Evolutionary conservation across 2,113 vertebrate species (phyloP), one percentile per base, ranked within the genome.

Genomic region (Sinosuthora webbiana): DNA sequence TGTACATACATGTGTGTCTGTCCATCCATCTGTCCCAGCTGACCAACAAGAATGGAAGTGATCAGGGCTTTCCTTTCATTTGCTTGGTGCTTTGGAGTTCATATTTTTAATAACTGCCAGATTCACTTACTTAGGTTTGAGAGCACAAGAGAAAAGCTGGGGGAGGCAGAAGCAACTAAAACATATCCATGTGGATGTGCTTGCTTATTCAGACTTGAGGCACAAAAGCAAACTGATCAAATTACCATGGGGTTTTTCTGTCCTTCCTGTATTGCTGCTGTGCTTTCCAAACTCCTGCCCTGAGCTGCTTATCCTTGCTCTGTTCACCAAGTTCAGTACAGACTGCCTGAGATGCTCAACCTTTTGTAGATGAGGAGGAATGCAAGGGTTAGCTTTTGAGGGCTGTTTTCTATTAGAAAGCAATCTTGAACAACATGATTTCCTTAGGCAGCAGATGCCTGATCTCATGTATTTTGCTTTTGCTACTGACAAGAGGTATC

Each of bases 401-500:
- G 33, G 77, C 52, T 68, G 10, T 42, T 81, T 89, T 83, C 83
- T 80, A 60, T n/a, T 59, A 85, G 37, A 94, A 92, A 89, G 39
- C 62, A 53, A 53, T 56, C 64, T 77, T 7, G 4, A 69, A 74
- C 39, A 67, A 77, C 39, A 27, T 3, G 4, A 68, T 33, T 89
- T 92, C 68, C 42, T 78, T 16, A 64, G 49, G 79, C 60, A 81
- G 80, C 39, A 83, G 52, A 41, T 47, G 75, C 41, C 35, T 30
- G 57, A 87, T 65, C 81, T 87, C 60, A 9, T 4, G 14, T 47
- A 65, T 89, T 91, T 42, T 52, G 33, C 64, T 78, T 75, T 82
- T 90, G 86, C 57, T 45, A 68, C 56, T 63, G 65, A 37, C 42
- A 64, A 59, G 30, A 93, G 56, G n/a, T 9, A 83, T 35, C 55